Percentiles rank a stretch among this genome's conserved stretches.
phyloP scores from a whole-genome alignment of 92 coral and sea anemone genomes.

The Pocillopora meandrina region DNA sequence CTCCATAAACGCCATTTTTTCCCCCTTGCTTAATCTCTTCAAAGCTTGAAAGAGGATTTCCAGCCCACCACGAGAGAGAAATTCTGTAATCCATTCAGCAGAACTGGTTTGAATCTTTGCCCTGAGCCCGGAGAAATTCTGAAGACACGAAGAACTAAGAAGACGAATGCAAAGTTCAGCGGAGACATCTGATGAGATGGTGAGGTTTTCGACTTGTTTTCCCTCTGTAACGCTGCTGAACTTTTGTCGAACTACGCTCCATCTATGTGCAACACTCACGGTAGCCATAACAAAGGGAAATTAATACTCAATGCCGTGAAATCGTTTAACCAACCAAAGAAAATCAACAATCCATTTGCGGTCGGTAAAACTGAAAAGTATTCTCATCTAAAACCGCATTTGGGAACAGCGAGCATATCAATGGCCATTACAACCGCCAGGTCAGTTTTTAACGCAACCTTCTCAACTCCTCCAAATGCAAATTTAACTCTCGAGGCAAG shows the following conservation, averaged over 20 bases:
- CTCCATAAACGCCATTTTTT: slow-evolving; percentile 69
- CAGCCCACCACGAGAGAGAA: slow-evolving; percentile 81
- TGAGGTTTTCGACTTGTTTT: slow-evolving; percentile 26
- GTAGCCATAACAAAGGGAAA: slow-evolving; percentile 45
- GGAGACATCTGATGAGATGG: slow-evolving; percentile 73
- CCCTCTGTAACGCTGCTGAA: slow-evolving; percentile 20
- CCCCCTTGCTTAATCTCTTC: slow-evolving; percentile 63
- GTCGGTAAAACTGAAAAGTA: not conserved
- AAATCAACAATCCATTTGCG: slow-evolving; percentile 16
- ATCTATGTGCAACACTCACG: slow-evolving; percentile 36
- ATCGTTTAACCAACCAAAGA: not conserved
- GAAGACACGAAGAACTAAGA: slow-evolving; percentile 70
- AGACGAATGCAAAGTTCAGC: slow-evolving; percentile 92
- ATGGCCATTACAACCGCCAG: not conserved
- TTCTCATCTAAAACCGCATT: not conserved
- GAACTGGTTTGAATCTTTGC: slow-evolving; percentile 77
- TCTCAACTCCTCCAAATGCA: not conserved
- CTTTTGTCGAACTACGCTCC: slow-evolving; percentile 60
- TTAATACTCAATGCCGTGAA: not conserved
- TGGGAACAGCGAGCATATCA: not conserved
- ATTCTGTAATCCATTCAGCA: slow-evolving; percentile 82
- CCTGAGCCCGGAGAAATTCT: slow-evolving; percentile 89
- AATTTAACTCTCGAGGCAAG: not conserved
- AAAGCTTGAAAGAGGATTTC: slow-evolving; percentile 82
- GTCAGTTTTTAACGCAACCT: too few species aligned